Conservation (phyloP, 2,888 invertebrate species). For the Cryptosula pallasiana region DNA sequence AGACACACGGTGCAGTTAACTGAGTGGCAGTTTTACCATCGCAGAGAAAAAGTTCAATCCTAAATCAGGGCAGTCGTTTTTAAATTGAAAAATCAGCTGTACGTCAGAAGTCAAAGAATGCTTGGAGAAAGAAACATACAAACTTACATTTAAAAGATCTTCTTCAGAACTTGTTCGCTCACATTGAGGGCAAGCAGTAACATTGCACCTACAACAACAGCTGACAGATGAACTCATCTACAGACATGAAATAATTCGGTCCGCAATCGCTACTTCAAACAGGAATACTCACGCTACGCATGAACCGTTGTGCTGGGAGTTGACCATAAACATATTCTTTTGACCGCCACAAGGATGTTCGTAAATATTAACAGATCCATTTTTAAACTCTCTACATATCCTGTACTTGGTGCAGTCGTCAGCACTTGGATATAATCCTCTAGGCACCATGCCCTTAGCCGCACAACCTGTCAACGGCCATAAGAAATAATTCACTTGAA, state of each 20-base stretch:
- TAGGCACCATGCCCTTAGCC: background rate
- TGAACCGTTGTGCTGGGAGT: background rate
- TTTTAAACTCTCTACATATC: background rate
- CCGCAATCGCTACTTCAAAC: background rate
- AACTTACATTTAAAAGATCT: too few species aligned
- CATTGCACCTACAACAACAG: background rate
- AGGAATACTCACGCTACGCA: background rate
- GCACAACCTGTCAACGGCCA: background rate
- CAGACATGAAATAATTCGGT: background rate
- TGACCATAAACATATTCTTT: background rate
- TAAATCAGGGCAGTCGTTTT: too few species aligned
- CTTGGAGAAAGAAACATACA: too few species aligned
- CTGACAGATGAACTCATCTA: background rate
- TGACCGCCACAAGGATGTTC: background rate
- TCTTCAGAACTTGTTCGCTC: background rate
- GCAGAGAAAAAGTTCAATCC: too few species aligned
- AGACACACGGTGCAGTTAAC: too few species aligned
- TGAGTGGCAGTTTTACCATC: too few species aligned
- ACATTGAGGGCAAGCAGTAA: background rate
- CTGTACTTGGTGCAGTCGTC: background rate
- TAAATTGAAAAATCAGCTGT: too few species aligned
- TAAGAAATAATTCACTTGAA: too few species aligned
- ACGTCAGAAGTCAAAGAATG: too few species aligned
- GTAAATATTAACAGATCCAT: background rate
- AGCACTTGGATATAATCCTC: background rate